Base-by-base conservation (phyloP, 2,888 invertebrate species). In the Matsumyia berberina region DNA sequence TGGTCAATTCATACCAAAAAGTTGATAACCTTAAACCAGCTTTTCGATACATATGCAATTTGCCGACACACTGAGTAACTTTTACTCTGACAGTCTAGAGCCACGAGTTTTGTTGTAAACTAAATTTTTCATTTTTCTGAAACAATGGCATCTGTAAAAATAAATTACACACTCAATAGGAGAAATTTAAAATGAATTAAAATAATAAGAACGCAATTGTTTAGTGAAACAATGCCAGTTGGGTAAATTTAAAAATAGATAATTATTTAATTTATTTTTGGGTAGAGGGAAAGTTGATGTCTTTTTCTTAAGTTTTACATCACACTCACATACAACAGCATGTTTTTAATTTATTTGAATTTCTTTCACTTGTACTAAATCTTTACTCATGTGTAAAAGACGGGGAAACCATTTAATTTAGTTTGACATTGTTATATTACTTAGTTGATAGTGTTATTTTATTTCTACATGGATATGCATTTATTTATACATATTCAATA, bases 181-280 rank as follows among this genome's bases (percentile, higher is more conserved):
- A 49, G 4, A 24, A 24, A 72, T 51, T 70, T 58, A 29, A 70
- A 70, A 42, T 24, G 29, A 70, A 58, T 57, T 73, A 66, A 31
- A 62, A 55, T 55, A 62, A 51, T 62, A 74, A 80, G 42, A 80
- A 62, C 74, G 74, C 80, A 80, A 74, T 74, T 80, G 39, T 74
- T 62, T 80, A 19, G 42, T 57, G 69, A 62, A 74, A 80, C 74
- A 69, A 80, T 74, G 80, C 80, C 80, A 80, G 67, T 74, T 74
- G 46, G 55, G 53, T 33, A 15, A 39, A 33, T 49, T 44, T 74
- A 74, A 74, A 64, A 62, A 80, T 80, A 80, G 69, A 74, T 46
- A 53, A 37, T 58, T 51, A 57, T 74, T 74, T 62, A 69, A 74
- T 57, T 74, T 80, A 69, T 69, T 74, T n/a, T 73, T 46, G 39